A percentile compares a stretch with the other conserved stretches of the same genome.
Evolutionary conservation across 2,797 vertebrate species (phyloP).

Genomic region (Malacoctenus gilli): DNA sequence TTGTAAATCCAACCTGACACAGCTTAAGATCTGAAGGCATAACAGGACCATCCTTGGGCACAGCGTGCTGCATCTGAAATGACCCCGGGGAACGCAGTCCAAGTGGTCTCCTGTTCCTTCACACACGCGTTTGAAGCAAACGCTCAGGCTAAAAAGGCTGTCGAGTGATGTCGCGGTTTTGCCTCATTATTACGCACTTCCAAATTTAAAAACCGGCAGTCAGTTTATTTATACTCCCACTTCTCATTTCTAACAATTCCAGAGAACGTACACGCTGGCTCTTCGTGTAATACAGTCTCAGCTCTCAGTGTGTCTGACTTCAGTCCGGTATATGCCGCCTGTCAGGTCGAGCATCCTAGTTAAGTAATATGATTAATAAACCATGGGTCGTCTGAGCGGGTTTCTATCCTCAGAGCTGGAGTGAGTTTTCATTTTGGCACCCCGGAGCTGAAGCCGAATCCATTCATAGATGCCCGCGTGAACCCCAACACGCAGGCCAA

Average conservation of each 20-base stretch:
- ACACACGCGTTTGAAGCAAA: conserved; percentile 1
- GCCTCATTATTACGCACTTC: conserved; percentile 1
- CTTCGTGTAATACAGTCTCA: conserved; percentile 39
- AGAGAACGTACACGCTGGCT: conserved; percentile 9
- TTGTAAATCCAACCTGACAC: conserved; percentile 46
- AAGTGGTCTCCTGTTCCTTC: not conserved
- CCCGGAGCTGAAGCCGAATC: conserved; percentile 16
- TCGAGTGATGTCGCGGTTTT: conserved; percentile 3
- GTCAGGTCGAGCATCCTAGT: conserved; percentile 22
- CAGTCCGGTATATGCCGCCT: conserved; percentile 34
- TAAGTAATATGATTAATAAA: conserved; percentile 56
- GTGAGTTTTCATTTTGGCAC: conserved; percentile 57
- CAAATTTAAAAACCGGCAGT: conserved; percentile 24
- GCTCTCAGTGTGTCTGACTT: conserved; percentile 8
- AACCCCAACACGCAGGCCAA: conserved; percentile 3
- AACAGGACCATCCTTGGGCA: conserved; percentile 55
- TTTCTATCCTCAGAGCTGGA: conserved; percentile 25
- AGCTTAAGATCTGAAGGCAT: conserved; percentile 12
- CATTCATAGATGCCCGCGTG: conserved; percentile 23
- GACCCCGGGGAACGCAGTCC: conserved; percentile 8
- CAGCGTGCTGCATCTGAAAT: conserved; percentile 31
- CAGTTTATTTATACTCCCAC: conserved; percentile 4
- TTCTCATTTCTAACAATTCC: conserved; percentile 28
- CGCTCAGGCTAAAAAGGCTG: not conserved
- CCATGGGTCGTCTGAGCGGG: conserved; percentile 12